Evolutionary conservation across 2,797 vertebrate genomes (phyloP).

Genomic region (Ptychadena robeensis): DNA sequence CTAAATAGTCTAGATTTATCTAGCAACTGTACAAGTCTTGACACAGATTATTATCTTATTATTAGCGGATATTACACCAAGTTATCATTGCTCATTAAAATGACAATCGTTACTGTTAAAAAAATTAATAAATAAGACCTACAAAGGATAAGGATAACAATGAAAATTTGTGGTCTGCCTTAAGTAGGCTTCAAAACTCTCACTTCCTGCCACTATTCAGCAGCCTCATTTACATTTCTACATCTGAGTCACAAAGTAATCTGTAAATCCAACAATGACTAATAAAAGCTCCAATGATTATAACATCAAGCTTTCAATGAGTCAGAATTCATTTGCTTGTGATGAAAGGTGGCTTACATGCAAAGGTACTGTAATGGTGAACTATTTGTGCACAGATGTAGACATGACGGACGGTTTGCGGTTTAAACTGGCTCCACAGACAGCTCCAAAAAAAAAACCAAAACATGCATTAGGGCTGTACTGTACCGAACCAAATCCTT

Average conservation of each 20-base stretch:
- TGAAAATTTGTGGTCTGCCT: constrained; percentile 65
- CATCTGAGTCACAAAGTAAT: constrained; percentile 85
- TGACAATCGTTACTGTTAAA: neutral
- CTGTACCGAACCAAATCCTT: constrained; percentile 30
- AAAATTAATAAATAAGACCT: constrained; percentile 35
- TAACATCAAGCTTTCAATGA: constrained; percentile 74
- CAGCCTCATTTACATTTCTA: constrained; percentile 77
- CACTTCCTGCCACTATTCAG: constrained; percentile 73
- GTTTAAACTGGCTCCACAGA: constrained; percentile 42
- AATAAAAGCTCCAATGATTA: constrained; percentile 78
- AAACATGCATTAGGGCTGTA: neutral
- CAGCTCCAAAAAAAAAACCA: neutral
- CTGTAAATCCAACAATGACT: constrained; percentile 83
- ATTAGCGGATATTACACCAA: neutral
- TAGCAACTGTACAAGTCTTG: too few species aligned
- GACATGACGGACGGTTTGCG: neutral
- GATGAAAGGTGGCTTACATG: constrained; percentile 40
- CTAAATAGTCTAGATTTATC: too few species aligned
- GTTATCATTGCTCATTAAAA: neutral
- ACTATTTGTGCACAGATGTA: neutral
- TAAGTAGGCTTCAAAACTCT: constrained; percentile 73
- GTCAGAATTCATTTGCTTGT: constrained; percentile 65
- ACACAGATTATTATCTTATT: too few species aligned
- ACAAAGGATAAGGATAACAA: constrained; percentile 24
- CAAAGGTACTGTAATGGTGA: constrained; percentile 9